phyloP scores from a whole-genome alignment of 2,797 vertebrate genomes.

The Nasua narica region DNA sequence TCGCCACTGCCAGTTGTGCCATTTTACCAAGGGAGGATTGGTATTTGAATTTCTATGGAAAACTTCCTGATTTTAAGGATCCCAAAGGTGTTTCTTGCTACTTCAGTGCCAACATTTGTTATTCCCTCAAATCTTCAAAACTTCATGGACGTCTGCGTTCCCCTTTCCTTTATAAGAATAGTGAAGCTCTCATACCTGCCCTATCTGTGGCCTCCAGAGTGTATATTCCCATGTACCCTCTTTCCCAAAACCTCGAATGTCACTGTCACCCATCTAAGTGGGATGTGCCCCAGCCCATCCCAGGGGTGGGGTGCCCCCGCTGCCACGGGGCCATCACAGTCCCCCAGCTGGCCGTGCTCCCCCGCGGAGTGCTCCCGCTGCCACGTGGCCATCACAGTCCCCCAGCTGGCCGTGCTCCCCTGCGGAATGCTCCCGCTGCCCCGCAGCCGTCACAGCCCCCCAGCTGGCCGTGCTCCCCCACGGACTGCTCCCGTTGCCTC shows the following conservation, averaged over 20 bases:
- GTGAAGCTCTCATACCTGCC: background rate
- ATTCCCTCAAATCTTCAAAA: background rate
- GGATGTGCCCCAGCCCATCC: no score
- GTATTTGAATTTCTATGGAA: background rate
- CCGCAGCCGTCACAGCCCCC: background rate
- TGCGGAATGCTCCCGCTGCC: background rate
- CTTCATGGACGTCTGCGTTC: background rate
- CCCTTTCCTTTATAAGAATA: background rate
- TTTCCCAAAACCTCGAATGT: background rate
- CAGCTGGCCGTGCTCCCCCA: no score
- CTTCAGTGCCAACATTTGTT: background rate
- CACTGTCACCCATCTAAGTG: fast-evolving
- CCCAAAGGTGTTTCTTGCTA: background rate
- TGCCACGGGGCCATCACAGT: background rate
- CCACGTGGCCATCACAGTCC: no score
- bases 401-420: no score
- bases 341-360: fast-evolving
- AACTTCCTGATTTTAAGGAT: background rate
- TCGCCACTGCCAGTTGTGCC: background rate
- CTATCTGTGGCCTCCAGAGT: fast-evolving
- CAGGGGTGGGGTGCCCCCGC: background rate
- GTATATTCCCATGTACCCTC: background rate
- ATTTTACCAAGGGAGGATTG: background rate
- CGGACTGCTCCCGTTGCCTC: no score
- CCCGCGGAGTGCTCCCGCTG: no score